Evolutionary conservation across 2,888 invertebrate genomes (phyloP).

Genomic region (Escarpia spicata): DNA sequence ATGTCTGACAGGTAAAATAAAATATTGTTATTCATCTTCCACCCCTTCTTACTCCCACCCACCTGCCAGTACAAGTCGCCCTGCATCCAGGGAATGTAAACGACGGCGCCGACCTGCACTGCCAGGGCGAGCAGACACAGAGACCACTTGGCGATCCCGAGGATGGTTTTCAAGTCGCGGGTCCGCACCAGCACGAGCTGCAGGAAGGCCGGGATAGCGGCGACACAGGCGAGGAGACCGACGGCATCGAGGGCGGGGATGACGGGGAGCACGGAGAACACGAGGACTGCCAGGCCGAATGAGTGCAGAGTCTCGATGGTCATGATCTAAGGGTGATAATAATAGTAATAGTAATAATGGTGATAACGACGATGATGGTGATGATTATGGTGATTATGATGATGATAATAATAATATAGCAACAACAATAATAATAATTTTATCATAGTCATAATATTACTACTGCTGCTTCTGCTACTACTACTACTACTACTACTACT

Average conservation of each 20-base stretch:
- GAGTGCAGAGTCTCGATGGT: slow-evolving; percentile 50
- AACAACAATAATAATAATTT: too few species aligned
- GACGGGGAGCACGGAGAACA: slow-evolving; percentile 53
- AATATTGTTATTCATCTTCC: too few species aligned
- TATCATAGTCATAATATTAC: too few species aligned
- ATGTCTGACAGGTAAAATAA: neutral
- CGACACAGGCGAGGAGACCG: neutral
- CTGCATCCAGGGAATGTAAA: neutral
- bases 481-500: too few species aligned
- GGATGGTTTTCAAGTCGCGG: slow-evolving; percentile 94
- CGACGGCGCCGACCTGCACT: neutral
- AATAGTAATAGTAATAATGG: too few species aligned
- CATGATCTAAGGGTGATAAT: slow-evolving; percentile 21
- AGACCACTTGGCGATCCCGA: slow-evolving; percentile 70
- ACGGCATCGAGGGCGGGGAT: slow-evolving; percentile 29
- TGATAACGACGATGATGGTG: too few species aligned
- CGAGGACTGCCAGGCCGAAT: slow-evolving; percentile 50
- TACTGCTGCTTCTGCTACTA: too few species aligned
- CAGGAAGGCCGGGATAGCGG: slow-evolving; percentile 50
- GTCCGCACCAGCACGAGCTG: slow-evolving; percentile 75
- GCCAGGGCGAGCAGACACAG: neutral
- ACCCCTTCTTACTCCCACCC: too few species aligned
- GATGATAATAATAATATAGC: too few species aligned
- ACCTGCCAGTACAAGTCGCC: neutral
- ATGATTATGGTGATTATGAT: too few species aligned